Percentiles rank a stretch among this genome's conserved stretches.
Evolutionary conservation across 2,797 vertebrate species (phyloP).

Genomic region (Hybognathus amarus): DNA sequence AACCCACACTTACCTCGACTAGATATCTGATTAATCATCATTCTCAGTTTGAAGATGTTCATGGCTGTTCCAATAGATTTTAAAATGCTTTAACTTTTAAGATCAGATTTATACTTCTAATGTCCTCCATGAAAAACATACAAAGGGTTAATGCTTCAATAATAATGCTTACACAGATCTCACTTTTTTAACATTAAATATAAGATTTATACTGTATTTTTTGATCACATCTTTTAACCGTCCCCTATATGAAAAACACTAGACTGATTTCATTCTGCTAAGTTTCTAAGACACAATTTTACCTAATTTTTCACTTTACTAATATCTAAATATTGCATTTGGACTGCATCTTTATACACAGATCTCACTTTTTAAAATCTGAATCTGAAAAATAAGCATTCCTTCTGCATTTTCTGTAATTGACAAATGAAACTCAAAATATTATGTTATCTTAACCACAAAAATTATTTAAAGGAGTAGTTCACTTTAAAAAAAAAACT

Average conservation of each 20-base stretch:
- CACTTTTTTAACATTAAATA: neutral
- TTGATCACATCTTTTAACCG: too few relatives aligned
- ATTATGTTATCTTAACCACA: too few relatives aligned
- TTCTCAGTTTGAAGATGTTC: too few relatives aligned
- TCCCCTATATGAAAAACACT: too few relatives aligned
- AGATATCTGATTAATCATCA: neutral
- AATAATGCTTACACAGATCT: too few relatives aligned
- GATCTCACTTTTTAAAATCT: neutral
- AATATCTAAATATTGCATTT: neutral
- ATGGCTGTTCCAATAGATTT: neutral
- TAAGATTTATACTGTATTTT: too few relatives aligned
- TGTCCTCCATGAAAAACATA: neutral
- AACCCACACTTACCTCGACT: neutral
- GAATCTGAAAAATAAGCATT: neutral
- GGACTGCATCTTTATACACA: neutral
- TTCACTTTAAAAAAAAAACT: too few relatives aligned
- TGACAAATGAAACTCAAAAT: too few relatives aligned
- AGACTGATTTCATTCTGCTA: too few relatives aligned
- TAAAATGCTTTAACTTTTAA: neutral
- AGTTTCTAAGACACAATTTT: neutral
- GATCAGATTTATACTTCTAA: neutral
- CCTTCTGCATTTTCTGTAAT: neutral
- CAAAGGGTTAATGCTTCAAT: neutral
- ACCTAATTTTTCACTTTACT: neutral
- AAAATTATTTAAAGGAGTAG: too few relatives aligned